Base-by-base conservation (phyloP, 2,888 invertebrate species). In the Horisme vitalbata region DNA sequence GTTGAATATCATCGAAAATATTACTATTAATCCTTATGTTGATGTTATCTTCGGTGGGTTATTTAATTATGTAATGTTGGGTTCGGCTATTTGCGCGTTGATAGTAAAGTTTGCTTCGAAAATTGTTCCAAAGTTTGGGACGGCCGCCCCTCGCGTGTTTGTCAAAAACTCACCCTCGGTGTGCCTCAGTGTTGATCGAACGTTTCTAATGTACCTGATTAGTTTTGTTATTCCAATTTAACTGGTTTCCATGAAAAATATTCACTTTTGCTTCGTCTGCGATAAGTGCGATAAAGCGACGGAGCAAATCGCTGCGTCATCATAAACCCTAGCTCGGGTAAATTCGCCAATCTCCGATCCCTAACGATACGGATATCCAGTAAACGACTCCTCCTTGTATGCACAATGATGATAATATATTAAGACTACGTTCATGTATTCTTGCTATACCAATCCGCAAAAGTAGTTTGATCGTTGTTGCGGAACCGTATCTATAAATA, bases 191-290 rank as follows among this genome's bases (percentile, higher is more conserved):
- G 61, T 77, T 75, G 75, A 79, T 76, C 76, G 71, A 61, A 60
- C 54, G 61, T 69, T 71, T 70, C 76, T 78, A 76, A 70, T 58
- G 64, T 64, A 61, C 59, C 68, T 80, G 76, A 85, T 81, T 82
- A 75, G 73, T 77, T 83, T 81, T 81, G 79, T 76, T 75, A 67
- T 66, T 53, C 63, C 59, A 60, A 72, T 71, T 71, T 48, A 59
- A 44, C 27, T 31, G 34, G 11, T 13, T 31, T 31, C 12, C 15
- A 13, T 55, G 59, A 56, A 59, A 59, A 61, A 57, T 52, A 53
- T 55, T 58, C 56, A 56, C 48, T 38, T 50, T 41, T 52, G 37
- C 41, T 35, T 58, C 39, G 57, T 55, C 52, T 57, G 36, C 41
- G 56, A 55, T 45, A 55, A 52, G 56, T 59, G 61, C 52, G 57